Conservation (phyloP, 2,888 invertebrate genomes). For the Rambutsinella grinnellia region DNA sequence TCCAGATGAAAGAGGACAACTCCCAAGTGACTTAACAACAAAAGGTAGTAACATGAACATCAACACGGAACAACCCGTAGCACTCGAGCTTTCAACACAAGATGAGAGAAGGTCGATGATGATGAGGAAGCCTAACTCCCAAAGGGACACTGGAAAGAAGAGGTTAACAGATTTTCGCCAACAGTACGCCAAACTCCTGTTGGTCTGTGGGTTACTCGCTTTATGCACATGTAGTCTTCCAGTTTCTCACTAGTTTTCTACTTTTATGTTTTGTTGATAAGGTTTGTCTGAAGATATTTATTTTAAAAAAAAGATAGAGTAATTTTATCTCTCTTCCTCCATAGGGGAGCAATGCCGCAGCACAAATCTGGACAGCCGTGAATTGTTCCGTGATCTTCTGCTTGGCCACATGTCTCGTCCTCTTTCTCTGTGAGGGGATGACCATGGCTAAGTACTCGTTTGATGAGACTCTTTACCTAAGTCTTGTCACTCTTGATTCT, state of each 20-base stretch:
- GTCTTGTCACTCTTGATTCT: constrained; percentile 53
- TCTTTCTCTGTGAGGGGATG: constrained; percentile 58
- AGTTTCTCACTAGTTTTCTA: constrained; percentile 56
- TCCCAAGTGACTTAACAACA: constrained; percentile 18
- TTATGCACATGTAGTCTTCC: constrained; percentile 58
- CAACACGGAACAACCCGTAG: neutral
- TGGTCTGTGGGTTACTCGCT: constrained; percentile 56
- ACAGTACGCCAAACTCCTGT: constrained; percentile 55
- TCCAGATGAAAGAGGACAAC: constrained; percentile 18
- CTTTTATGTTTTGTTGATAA: constrained; percentile 61
- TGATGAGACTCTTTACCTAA: constrained; percentile 59
- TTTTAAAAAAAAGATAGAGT: neutral
- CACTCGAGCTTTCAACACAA: constrained; percentile 9
- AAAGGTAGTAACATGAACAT: neutral
- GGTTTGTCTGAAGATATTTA: constrained; percentile 37
- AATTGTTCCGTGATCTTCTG: constrained; percentile 59
- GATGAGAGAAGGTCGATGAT: constrained; percentile 22
- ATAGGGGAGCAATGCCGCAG: constrained; percentile 51
- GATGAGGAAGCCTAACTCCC: constrained; percentile 35
- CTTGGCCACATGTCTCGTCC: constrained; percentile 57
- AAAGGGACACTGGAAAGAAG: constrained; percentile 27
- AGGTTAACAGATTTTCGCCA: constrained; percentile 26
- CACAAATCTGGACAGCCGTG: constrained; percentile 57
- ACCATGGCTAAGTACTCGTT: constrained; percentile 50
- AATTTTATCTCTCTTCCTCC: neutral